Evolutionary conservation across 2,797 vertebrate species (phyloP).

Genomic region (Crax fasciolata): DNA sequence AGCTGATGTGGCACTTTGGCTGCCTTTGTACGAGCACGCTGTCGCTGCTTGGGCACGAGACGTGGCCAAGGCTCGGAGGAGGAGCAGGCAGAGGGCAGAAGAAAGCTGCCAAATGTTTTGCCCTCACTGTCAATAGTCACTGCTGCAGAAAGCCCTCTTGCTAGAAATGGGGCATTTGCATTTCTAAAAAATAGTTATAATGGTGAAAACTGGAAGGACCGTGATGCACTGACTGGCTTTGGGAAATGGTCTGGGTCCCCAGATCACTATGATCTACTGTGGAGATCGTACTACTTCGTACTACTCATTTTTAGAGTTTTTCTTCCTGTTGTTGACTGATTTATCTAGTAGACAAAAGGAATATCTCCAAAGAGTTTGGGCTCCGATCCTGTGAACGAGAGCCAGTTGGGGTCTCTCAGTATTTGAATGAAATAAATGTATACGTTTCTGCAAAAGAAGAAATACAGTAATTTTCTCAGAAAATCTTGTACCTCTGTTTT

Average conservation of each 20-base stretch:
- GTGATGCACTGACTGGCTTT: not conserved
- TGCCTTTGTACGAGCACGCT: not conserved
- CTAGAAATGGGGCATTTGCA: not conserved
- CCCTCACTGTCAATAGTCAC: not conserved
- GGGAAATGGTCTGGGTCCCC: not conserved
- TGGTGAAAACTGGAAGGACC: not conserved
- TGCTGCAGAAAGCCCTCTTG: not conserved
- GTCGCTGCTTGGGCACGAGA: not conserved
- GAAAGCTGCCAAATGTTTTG: constrained; percentile 7
- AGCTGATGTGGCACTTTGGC: not conserved
- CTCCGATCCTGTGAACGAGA: not conserved
- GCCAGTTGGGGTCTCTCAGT: not conserved
- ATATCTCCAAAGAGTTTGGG: not conserved
- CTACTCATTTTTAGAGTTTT: not conserved
- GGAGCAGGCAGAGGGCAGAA: not conserved
- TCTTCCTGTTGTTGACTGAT: not conserved
- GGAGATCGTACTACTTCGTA: too few species aligned
- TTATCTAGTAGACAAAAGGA: not conserved
- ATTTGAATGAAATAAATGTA: not conserved
- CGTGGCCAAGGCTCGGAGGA: not conserved
- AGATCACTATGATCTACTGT: too few species aligned
- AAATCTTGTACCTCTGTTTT: not conserved
- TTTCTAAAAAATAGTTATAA: not conserved
- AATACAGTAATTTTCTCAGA: not conserved
- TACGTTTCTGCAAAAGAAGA: not conserved